Conservation (phyloP, 2,113 vertebrate genomes). For the Vimba vimba region DNA sequence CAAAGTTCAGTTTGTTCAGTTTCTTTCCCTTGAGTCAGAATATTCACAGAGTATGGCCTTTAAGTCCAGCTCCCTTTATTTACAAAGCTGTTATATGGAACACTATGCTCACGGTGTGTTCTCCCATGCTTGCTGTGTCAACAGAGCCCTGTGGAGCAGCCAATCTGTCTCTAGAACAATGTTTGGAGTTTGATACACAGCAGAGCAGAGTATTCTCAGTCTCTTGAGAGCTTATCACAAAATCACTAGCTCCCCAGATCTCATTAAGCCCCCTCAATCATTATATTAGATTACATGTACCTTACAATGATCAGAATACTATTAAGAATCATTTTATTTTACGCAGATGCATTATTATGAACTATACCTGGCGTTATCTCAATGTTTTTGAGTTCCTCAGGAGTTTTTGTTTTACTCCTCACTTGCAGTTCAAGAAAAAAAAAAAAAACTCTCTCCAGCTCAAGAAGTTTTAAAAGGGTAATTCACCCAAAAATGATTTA, state of each 20-base stretch:
- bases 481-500: neutral
- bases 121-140: conserved; percentile 25
- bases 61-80: neutral
- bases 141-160: conserved; percentile 25
- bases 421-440: neutral
- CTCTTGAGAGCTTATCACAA: conserved; percentile 20
- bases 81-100: neutral
- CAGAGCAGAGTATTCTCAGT: neutral
- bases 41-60: conserved; percentile 2
- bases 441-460: neutral
- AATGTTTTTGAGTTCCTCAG: neutral
- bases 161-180: conserved; percentile 39
- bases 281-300: conserved; percentile 37
- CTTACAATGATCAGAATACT: conserved; percentile 42
- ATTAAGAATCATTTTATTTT: conserved; percentile 42
- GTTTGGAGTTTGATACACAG: conserved; percentile 7
- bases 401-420: neutral
- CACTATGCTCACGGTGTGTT: conserved; percentile 4
- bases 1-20: neutral
- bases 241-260: conserved; percentile 33
- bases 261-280: conserved; percentile 20
- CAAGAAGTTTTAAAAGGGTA: neutral
- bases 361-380: neutral
- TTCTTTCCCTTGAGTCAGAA: neutral
- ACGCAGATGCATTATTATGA: neutral